phyloP scores from a whole-genome alignment of 2,797 vertebrate species.

The Hydrophis major region DNA sequence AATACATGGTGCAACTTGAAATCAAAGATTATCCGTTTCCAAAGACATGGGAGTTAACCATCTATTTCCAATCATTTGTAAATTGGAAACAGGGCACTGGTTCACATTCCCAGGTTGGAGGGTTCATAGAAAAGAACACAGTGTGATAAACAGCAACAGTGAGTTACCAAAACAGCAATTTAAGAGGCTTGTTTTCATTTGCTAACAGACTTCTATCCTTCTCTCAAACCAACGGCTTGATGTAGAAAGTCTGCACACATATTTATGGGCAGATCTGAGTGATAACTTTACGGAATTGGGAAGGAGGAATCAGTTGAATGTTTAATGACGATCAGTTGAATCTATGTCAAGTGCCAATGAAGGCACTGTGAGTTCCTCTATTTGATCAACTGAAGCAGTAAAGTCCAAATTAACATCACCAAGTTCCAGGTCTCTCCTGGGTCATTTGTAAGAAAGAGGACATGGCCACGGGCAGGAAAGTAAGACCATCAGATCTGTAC shows the following conservation, averaged over 20 bases:
- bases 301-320: neutral
- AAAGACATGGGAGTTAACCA: neutral
- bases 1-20: neutral
- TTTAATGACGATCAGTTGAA: too few species aligned
- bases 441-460: neutral
- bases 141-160: neutral
- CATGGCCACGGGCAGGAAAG: neutral
- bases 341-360: neutral
- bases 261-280: neutral
- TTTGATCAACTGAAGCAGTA: neutral
- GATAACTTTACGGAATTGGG: neutral
- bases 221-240: neutral
- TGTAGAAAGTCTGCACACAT: neutral
- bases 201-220: neutral
- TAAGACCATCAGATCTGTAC: neutral
- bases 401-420: neutral
- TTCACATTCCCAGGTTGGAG: neutral
- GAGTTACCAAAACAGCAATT: neutral
- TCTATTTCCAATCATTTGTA: neutral
- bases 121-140: neutral
- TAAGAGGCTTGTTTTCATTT: neutral
- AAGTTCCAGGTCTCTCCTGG: neutral
- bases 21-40: neutral
- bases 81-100: neutral
- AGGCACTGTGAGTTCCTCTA: neutral